Evolutionary conservation across 2,113 vertebrate species (phyloP).

Genomic region (Drymodes brunneopygia): DNA sequence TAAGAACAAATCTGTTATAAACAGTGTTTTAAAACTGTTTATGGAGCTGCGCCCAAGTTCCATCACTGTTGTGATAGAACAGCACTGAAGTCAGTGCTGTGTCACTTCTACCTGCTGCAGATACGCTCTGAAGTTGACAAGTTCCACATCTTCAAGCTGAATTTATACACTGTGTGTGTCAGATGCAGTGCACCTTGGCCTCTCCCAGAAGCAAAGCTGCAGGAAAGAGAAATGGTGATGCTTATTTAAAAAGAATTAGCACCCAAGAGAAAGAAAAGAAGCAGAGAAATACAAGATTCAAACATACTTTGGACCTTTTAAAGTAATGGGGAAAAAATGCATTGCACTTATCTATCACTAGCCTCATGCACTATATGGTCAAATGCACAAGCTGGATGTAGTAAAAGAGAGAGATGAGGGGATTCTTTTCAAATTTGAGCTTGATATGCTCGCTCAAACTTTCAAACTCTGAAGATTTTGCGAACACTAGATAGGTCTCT

Average conservation of each 20-base stretch:
- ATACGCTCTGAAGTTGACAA: not conserved
- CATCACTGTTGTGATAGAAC: not conserved
- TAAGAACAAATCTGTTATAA: not conserved
- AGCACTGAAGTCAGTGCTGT: not conserved
- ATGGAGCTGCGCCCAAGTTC: not conserved
- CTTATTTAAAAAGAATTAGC: not conserved
- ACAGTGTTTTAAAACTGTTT: not conserved
- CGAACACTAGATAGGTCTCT: not conserved
- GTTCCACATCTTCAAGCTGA: not conserved
- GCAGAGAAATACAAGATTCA: not conserved
- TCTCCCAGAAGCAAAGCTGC: not conserved
- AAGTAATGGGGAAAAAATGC: not conserved
- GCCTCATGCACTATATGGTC: not conserved
- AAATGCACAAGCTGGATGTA: not conserved
- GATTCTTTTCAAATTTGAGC: not conserved
- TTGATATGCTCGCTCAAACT: not conserved
- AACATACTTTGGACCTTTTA: not conserved
- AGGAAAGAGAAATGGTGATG: not conserved
- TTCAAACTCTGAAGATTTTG: not conserved
- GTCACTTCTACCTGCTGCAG: constrained; percentile 3
- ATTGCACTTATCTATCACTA: not conserved
- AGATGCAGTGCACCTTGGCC: not conserved
- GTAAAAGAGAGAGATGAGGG: not conserved
- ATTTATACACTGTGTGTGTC: not conserved
- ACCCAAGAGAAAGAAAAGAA: not conserved